Percentiles rank a stretch among this genome's conserved stretches.
These are phyloP conservation scores for Pachliopta kotzebuea DNA, from an alignment of 2,888 invertebrate species.

Conservation along the genomic window DNA sequence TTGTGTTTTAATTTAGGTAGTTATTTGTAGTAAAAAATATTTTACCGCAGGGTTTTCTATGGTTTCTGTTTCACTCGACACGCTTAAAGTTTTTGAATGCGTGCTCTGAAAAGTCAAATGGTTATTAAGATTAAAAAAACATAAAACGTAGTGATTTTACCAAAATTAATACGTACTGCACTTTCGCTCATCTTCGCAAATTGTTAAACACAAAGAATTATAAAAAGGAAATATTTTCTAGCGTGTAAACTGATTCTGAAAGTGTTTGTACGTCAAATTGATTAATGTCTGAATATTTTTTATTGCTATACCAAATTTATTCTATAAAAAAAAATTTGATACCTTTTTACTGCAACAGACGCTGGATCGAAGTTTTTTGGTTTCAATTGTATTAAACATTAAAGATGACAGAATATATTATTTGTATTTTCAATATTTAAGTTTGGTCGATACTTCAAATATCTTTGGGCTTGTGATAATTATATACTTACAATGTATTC, in stretches of 20 bases:
- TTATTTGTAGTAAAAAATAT: not conserved
- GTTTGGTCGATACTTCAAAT: too few relatives aligned
- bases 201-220: conserved; percentile 18
- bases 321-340: not conserved
- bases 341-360: too few relatives aligned
- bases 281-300: not conserved
- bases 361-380: too few relatives aligned
- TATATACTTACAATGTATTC: too few relatives aligned
- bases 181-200: conserved; percentile 55
- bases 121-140: not conserved
- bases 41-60: conserved; percentile 48
- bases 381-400: too few relatives aligned
- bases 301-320: not conserved
- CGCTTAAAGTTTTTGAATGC: conserved; percentile 51
- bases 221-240: conserved; percentile 32
- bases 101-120: conserved; percentile 51
- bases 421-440: too few relatives aligned
- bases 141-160: not conserved
- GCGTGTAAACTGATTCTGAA: conserved; percentile 20
- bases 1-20: not conserved
- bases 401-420: too few relatives aligned
- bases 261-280: conserved; percentile 9
- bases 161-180: conserved; percentile 44
- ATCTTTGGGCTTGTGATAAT: too few relatives aligned
- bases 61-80: conserved; percentile 46